Percentiles rank a stretch among this genome's conserved stretches.
These are phyloP conservation scores for Amitus sp. DNA, from an alignment of 2,888 invertebrate species.

Conservation along the genomic window DNA sequence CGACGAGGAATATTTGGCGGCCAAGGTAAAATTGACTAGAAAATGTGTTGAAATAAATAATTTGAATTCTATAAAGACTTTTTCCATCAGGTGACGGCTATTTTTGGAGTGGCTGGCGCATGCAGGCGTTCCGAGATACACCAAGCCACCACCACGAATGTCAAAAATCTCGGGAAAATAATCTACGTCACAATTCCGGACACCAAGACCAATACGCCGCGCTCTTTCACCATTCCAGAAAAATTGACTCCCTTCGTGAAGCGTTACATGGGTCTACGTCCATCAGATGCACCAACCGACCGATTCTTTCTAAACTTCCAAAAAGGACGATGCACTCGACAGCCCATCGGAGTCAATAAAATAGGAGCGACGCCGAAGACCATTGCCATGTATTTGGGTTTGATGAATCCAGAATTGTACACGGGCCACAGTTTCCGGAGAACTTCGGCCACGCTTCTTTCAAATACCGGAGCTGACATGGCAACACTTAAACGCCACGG, in stretches of 20 bases:
- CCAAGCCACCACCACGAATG: neutral
- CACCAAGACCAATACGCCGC: conserved; percentile 6
- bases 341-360: conserved; percentile 33
- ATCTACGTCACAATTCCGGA: conserved; percentile 8
- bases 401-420: conserved; percentile 29
- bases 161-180: neutral
- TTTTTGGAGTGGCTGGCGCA: conserved; percentile 21
- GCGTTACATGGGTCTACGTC: conserved; percentile 8
- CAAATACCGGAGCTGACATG: conserved; percentile 27
- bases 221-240: conserved; percentile 3
- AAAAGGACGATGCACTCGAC: conserved; percentile 33
- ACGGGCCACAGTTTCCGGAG: conserved; percentile 36
- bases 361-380: conserved; percentile 35
- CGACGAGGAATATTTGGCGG: conserved; percentile 39
- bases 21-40: conserved; percentile 26
- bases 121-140: conserved; percentile 13
- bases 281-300: neutral
- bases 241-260: conserved; percentile 1
- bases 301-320: conserved; percentile 30
- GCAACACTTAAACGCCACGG: conserved; percentile 19
- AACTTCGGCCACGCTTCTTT: conserved; percentile 31
- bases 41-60: no score
- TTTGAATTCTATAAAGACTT: neutral
- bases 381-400: conserved; percentile 34
- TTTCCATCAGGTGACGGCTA: conserved; percentile 11